Evolutionary conservation across 1,140 invertebrate species (phyloP), one percentile per base, ranked within the genome.

Genomic region (Cepaea nemoralis): DNA sequence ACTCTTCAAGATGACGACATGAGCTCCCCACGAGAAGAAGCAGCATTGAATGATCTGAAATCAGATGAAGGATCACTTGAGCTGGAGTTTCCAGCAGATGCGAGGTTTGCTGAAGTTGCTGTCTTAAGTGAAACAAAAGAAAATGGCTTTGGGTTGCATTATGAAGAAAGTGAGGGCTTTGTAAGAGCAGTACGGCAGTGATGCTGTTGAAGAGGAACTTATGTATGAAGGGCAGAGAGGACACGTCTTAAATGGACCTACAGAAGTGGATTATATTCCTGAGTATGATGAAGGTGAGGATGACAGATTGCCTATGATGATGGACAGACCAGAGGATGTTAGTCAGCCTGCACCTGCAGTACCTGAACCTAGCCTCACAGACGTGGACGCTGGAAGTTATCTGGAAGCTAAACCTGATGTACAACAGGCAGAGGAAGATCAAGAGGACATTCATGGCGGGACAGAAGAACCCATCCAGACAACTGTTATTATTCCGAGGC

Each of bases 201-300:
- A 39, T 24, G 39, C 3, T 40, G 24, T 16, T 37, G 40, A 42
- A 45, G 40, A 50, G 1, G 27, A 3, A 1, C 14, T 19, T 10
- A 31, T n/a, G 24, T 6, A 40, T 39, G 35, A 6, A 16, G 50
- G 19, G 24, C 12, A 6, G 2, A 8, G 8, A 45, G 33, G n/a
- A 6, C 19, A 45, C 33, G 42, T 50, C 14, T 74, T 74, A 77
- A 93, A 94, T 88, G 93, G 93, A 12, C 93, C 93, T 45, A 93
- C 93, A 33, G 93, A 94, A 89, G 91, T 92, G 24, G 93, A 93
- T 67, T 93, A 92, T 83, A 90, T 90, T 83, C 89, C 92, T 75
- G 91, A 93, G 55, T 83, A 83, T 80, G 84, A 85, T 78, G 69
- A 67, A 35, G 69, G n/a, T 24, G 45, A 73, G 27, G 48, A 63